Evolutionary conservation across 1,140 invertebrate genomes (phyloP), one percentile per base, ranked within the genome.

Genomic region (Stegodyphus dumicola): DNA sequence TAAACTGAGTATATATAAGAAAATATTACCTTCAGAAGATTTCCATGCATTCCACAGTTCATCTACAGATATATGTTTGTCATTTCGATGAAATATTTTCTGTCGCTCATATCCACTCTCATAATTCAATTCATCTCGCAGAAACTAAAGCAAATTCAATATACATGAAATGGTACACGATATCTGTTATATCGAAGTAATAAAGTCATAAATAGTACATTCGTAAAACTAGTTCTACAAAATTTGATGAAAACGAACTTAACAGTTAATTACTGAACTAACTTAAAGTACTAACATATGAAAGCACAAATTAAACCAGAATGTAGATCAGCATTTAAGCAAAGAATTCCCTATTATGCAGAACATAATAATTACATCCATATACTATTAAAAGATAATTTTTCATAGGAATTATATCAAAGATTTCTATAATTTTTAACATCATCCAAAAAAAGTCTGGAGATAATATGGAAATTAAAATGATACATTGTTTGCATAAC

Each of bases 31-130:
- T 54, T 87, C 85, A 17, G 88, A 98, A 81, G 94, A 92, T 70
- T 96, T 92, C 97, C 97, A 99, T 9, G 95, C 94, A 90, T 96
- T 94, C 97, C 97, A 99, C 48, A 99, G 91, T 91, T 99, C 97
- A 89, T 95, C 94, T 71, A 98, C 96, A 11, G 96, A 97, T 88
- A 99, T 97, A 89, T 97, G 95, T 93, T 96, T 97, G 91, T 98
- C 96, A 90, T 98, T 96, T 88, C 95, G 94, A 93, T 99, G 97
- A 91, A 99, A 98, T 49, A 94, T 95, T 88, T 95, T 94, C 80
- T 96, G 93, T 89, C 95, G 94, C 90, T 97, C 96, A 88, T 96
- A 95, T 0, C 96, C 96, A 88, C 96, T 95, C 91, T 96, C 95
- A 90, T 98, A 97, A 90, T 98, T 95, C 60, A 99, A 91, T 91